A percentile compares a stretch with the other conserved stretches of the same genome.
These are phyloP conservation scores for Terebella lapidaria DNA, from an alignment of 2,888 invertebrate genomes.

Conservation along the genomic window DNA sequence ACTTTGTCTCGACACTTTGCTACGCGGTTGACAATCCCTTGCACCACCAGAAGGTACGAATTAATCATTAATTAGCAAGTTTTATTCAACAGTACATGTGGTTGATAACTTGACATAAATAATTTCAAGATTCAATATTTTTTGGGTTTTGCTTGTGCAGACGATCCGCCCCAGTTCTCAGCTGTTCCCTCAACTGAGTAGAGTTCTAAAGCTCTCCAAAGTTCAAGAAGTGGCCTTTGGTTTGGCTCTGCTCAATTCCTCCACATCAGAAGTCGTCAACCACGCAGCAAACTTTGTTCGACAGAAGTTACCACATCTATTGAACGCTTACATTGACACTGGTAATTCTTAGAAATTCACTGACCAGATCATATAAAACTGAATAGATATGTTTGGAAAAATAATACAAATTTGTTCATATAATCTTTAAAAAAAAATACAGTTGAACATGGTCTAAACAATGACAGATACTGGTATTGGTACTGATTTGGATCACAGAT, in stretches of 20 bases:
- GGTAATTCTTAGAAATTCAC: constrained; percentile 59
- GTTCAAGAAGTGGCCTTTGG: constrained; percentile 89
- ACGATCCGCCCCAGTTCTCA: constrained; percentile 73
- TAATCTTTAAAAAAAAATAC: no score
- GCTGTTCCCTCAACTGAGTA: constrained; percentile 77
- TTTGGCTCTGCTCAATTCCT: constrained; percentile 76
- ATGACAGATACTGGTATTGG: no score
- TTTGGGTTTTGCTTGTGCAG: constrained; percentile 57
- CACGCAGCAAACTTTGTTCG: constrained; percentile 75
- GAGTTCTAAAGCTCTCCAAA: constrained; percentile 77
- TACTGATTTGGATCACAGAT: no score
- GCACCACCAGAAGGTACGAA: constrained; percentile 66
- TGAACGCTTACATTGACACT: constrained; percentile 72
- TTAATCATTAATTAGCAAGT: background rate
- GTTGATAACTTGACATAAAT: no score
- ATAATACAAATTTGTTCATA: no score
- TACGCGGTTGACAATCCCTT: constrained; percentile 80
- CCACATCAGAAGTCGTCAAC: constrained; percentile 69
- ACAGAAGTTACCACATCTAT: constrained; percentile 74
- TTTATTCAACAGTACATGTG: no score
- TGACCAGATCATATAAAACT: background rate
- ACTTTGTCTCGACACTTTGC: constrained; percentile 81
- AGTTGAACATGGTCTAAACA: no score
- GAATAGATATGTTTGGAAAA: background rate
- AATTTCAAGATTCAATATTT: no score